Evolutionary conservation across 2,797 vertebrate genomes (phyloP).

Genomic region (Pteronotus mesoamericanus): DNA sequence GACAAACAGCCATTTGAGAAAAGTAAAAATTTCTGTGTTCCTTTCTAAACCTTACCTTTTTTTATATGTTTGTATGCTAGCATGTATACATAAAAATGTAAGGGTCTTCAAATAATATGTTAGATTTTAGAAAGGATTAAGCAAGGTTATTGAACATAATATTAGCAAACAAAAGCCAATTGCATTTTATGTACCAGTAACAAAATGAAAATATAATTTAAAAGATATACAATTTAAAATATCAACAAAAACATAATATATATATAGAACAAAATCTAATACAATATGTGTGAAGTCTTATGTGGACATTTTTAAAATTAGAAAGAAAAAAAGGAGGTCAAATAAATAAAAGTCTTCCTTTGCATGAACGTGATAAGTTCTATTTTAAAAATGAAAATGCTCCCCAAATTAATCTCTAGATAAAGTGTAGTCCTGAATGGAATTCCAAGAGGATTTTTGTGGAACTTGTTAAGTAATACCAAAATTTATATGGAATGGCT

Average conservation of each 20-base stretch:
- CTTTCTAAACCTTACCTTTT: background rate
- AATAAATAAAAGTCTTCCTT: background rate
- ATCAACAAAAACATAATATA: background rate
- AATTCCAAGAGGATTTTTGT: background rate
- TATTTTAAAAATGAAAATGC: too few species aligned
- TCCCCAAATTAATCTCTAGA: background rate
- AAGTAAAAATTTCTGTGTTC: background rate
- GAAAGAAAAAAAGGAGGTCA: background rate
- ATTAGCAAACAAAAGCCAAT: background rate
- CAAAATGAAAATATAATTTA: background rate
- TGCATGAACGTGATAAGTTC: too few species aligned
- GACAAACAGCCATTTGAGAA: background rate
- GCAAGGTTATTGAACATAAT: background rate
- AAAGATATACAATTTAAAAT: background rate
- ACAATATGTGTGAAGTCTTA: background rate
- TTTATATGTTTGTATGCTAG: background rate
- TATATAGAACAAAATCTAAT: background rate
- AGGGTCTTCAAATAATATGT: background rate
- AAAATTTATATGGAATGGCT: background rate
- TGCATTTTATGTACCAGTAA: background rate
- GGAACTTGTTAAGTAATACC: background rate
- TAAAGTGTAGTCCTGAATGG: background rate
- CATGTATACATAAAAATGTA: background rate
- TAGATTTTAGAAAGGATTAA: background rate
- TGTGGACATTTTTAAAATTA: background rate